Percentiles rank a stretch among this genome's conserved stretches.
These are phyloP conservation scores for Paramuricea clavata DNA, from an alignment of 92 coral and sea anemone genomes.

Conservation along the genomic window DNA sequence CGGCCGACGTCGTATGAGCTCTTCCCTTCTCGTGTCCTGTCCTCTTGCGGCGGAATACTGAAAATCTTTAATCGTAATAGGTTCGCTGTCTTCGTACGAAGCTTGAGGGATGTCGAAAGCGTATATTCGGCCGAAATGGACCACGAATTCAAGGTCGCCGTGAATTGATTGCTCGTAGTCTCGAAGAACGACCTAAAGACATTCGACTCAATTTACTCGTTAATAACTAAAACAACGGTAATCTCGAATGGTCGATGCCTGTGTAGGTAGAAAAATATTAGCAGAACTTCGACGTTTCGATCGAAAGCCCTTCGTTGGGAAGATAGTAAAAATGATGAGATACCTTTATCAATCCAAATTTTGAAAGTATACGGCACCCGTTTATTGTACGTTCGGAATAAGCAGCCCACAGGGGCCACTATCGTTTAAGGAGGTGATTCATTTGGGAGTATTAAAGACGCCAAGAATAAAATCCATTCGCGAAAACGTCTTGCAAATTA, in stretches of 20 bases:
- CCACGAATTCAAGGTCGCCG: constrained; percentile 84
- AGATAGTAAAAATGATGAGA: too few species aligned
- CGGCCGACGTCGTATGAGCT: constrained; percentile 63
- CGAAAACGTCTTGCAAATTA: too few species aligned
- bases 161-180: constrained; percentile 83
- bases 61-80: constrained; percentile 79
- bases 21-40: constrained; percentile 8
- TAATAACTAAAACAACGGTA: too few species aligned
- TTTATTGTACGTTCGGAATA: too few species aligned
- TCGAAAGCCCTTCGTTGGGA: neutral
- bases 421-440: too few species aligned
- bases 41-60: constrained; percentile 68
- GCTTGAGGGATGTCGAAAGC: constrained; percentile 88
- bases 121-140: constrained; percentile 92
- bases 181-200: constrained; percentile 70
- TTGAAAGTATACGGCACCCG: too few species aligned
- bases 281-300: neutral
- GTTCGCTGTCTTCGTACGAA: constrained; percentile 90
- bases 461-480: too few species aligned
- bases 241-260: too few species aligned
- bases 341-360: too few species aligned
- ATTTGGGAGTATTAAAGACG: too few species aligned
- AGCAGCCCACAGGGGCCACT: too few species aligned
- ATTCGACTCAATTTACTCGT: neutral
- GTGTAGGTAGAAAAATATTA: neutral